Evolutionary conservation across 1,140 invertebrate species (phyloP), one percentile per base, ranked within the genome.

Genomic region (Philaenus spumarius): DNA sequence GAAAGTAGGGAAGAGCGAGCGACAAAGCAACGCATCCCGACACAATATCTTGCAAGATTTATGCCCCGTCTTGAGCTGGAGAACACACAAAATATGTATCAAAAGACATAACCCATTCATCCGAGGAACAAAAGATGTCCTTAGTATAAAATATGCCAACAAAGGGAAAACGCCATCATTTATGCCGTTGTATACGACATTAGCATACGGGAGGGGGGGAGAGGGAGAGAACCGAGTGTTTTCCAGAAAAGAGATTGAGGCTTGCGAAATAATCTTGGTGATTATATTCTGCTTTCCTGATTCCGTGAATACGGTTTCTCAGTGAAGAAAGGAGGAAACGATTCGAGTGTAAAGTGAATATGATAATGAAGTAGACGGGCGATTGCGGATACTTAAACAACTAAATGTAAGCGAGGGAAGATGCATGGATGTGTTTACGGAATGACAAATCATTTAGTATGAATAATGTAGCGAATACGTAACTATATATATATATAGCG

Each of bases 231-330:
- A n/a, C 19, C 23, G 4, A 3, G 6, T 2, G 6, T 47, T 47
- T 19, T 11, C 47, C 14, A 14, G 47, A 50, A 30, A 30, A 30
- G 3, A 30, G 26, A 30, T 30, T 30, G 26, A 30, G 26, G 26
- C 23, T 26, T 5, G 34, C 22, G 43, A 43, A 55, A 55, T 55
- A 42, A 43, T 20, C 22, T 19, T 17, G 19, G 40, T 55, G 39
- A 55, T 55, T 37, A 55, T 55, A 55, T 55, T 55, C 52, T 22
- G 52, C 52, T 43, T 55, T 55, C 52, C 52, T 55, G 52, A 55
- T 55, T 55, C 52, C 35, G 19, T 35, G 17, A n/a, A 40, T 30
- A 30, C 9, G 26, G 26, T 30, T 30, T 30, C 26, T 30, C 26
- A 30, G 26, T 30, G 26, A 3, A 30, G n/a, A n/a, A n/a, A n/a